phyloP scores from a whole-genome alignment of 2,888 invertebrate species.

The Parochlus steinenii region DNA sequence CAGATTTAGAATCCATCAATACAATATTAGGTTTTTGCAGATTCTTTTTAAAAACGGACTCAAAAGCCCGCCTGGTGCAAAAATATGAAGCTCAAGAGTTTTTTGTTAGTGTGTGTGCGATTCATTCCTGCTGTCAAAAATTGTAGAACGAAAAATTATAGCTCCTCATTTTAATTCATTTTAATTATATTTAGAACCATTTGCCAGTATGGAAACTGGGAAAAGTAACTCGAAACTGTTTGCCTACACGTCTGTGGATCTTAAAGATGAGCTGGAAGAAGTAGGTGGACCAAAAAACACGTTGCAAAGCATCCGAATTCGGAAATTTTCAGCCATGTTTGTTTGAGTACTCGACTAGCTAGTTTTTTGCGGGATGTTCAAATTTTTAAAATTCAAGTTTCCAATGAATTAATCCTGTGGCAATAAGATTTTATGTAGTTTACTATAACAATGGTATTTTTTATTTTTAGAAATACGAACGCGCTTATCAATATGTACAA shows the following conservation, averaged over 20 bases:
- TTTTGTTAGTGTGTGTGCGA: too few species aligned
- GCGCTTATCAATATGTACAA: constrained; percentile 62
- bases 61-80: too few species aligned
- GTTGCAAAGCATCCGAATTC: constrained; percentile 20
- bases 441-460: constrained; percentile 14
- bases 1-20: too few species aligned
- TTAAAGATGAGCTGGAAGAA: constrained; percentile 83
- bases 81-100: too few species aligned
- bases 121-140: too few species aligned
- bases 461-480: constrained; percentile 70
- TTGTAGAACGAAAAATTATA: too few species aligned
- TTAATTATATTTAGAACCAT: too few species aligned
- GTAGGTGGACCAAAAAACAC: constrained; percentile 36
- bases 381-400: constrained; percentile 9
- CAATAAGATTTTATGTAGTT: not conserved
- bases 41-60: too few species aligned
- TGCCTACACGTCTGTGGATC: constrained; percentile 66
- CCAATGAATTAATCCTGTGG: constrained; percentile 6
- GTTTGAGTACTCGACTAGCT: constrained; percentile 31
- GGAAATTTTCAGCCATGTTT: constrained; percentile 30
- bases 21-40: too few species aligned
- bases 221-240: constrained; percentile 70
- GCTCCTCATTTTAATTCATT: too few species aligned
- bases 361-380: constrained; percentile 30
- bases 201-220: too few species aligned